Evolutionary conservation across 2,888 invertebrate species (phyloP).

Genomic region (Lasioglossum marginatum): DNA sequence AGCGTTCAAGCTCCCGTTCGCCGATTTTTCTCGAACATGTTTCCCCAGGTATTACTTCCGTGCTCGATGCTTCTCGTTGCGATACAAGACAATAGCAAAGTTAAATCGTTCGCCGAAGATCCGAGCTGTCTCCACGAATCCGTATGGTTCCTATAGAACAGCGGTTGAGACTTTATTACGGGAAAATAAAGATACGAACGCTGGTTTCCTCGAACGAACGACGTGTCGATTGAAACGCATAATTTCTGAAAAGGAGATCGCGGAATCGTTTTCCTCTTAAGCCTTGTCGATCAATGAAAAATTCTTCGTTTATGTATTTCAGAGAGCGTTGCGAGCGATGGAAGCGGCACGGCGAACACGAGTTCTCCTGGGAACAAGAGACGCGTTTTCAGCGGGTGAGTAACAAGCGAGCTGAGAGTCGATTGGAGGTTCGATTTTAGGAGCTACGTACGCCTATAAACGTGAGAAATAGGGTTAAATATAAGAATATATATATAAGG

Average conservation of each 20-base stretch:
- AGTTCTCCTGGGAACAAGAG: conserved; percentile 95
- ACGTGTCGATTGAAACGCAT: neutral
- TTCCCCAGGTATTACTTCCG: neutral
- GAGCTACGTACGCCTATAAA: neutral
- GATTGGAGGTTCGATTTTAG: neutral
- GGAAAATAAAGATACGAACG: neutral
- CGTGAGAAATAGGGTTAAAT: neutral
- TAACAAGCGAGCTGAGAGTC: no score
- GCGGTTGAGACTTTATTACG: no score
- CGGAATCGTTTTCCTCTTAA: neutral
- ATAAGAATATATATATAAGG: no score
- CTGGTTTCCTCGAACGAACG: neutral
- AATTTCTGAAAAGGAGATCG: neutral
- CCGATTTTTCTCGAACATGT: neutral
- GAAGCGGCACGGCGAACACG: conserved; percentile 86
- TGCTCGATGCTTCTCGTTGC: neutral
- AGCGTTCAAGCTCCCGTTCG: neutral
- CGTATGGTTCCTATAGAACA: no score
- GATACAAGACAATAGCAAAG: neutral
- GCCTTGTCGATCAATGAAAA: neutral
- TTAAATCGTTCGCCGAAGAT: neutral
- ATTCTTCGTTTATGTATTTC: conserved; percentile 80
- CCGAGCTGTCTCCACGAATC: neutral
- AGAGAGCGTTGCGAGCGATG: conserved; percentile 89
- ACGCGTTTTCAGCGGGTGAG: conserved; percentile 94